These are phyloP conservation scores for Clarias batrachus DNA, from an alignment of 2,113 vertebrate species.

Conservation along the genomic window DNA sequence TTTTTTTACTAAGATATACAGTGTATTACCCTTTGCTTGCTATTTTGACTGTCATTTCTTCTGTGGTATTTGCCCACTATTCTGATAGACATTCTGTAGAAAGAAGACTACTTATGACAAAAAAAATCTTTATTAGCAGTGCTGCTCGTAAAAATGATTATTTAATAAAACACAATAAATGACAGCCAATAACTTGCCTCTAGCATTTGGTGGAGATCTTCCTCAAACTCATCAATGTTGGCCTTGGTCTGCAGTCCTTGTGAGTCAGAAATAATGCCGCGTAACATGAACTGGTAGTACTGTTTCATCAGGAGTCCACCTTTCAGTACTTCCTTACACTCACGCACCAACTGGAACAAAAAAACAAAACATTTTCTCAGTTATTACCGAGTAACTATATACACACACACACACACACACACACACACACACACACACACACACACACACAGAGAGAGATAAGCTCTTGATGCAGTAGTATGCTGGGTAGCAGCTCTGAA, in stretches of 20 bases:
- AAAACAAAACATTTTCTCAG: not conserved
- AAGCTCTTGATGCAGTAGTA: no score
- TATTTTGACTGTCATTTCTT: no score
- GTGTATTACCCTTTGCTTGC: no score
- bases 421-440: no score
- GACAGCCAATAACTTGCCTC: constrained; percentile 67
- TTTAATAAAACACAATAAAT: constrained; percentile 9
- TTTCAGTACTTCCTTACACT: constrained; percentile 96
- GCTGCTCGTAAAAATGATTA: not conserved
- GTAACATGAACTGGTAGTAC: constrained; percentile 98
- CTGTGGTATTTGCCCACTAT: no score
- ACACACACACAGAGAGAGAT: no score
- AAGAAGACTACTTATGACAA: not conserved
- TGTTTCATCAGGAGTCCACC: constrained; percentile 98
- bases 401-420: no score
- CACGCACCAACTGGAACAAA: constrained; percentile 87
- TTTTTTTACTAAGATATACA: no score
- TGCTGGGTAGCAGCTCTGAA: no score
- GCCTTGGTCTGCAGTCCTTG: constrained; percentile 80
- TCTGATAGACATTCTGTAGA: no score
- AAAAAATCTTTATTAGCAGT: not conserved
- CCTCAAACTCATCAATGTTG: constrained; percentile 97
- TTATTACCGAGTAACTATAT: no score
- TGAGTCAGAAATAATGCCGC: constrained; percentile 77
- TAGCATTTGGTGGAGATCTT: constrained; percentile 97